Evolutionary conservation across 1,140 invertebrate genomes (phyloP).

Genomic region (Ostrea denselamellosa): DNA sequence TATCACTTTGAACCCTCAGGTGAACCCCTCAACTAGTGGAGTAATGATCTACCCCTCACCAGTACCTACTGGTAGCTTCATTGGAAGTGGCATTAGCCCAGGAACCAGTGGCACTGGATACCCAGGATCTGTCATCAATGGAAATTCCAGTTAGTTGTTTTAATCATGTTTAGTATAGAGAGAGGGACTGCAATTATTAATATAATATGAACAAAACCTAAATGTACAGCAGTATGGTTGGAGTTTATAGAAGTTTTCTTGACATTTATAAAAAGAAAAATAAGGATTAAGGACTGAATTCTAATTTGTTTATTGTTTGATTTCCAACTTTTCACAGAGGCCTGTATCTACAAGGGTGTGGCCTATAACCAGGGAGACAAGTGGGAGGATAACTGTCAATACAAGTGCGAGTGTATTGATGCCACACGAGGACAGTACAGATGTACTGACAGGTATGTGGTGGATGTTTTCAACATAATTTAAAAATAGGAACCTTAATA

Average conservation of each 20-base stretch:
- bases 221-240: no score
- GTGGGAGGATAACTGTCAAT: slow-evolving; percentile 67
- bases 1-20: slow-evolving; percentile 35
- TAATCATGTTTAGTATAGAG: not conserved
- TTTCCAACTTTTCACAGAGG: slow-evolving; percentile 48
- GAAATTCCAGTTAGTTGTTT: not conserved
- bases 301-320: not conserved
- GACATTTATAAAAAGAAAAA: no score
- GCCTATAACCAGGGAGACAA: slow-evolving; percentile 60
- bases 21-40: slow-evolving; percentile 49
- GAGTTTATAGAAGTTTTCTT: no score
- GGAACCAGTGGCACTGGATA: slow-evolving; percentile 55
- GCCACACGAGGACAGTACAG: slow-evolving; percentile 59
- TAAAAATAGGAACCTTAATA: not conserved
- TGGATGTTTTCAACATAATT: no score
- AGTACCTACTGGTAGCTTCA: slow-evolving; percentile 51
- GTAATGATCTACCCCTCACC: slow-evolving; percentile 51
- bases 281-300: no score
- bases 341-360: slow-evolving; percentile 66
- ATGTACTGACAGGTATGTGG: slow-evolving; percentile 62
- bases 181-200: not conserved
- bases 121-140: not conserved
- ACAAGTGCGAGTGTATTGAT: slow-evolving; percentile 64
- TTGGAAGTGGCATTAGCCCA: slow-evolving; percentile 48
- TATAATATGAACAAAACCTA: not conserved